Conservation (phyloP, 2,888 invertebrate species). For the Bursaphelenchus okinawaensis region DNA sequence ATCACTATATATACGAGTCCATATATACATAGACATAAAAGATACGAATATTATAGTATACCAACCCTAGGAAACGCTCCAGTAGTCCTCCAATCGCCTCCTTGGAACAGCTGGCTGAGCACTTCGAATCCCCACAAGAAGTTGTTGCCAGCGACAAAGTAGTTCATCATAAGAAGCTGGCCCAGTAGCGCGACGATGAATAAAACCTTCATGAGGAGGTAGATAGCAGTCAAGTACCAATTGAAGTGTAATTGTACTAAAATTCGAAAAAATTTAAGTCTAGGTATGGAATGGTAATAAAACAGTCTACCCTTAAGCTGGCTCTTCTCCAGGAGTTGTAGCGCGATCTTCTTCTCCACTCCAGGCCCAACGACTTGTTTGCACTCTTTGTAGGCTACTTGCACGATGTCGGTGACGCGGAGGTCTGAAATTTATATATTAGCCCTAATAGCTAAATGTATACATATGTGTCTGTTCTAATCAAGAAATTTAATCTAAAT, state of each 20-base stretch:
- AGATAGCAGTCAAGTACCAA: conserved; percentile 51
- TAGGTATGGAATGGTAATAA: background rate
- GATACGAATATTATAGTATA: conserved; percentile 13
- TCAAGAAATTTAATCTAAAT: conserved; percentile 6
- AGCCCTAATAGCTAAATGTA: conserved; percentile 3
- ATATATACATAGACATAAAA: too few relatives aligned
- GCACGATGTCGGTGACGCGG: conserved; percentile 27
- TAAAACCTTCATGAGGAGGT: conserved; percentile 54
- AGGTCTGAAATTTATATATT: conserved; percentile 21
- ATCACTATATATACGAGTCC: too few relatives aligned
- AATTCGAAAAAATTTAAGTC: background rate
- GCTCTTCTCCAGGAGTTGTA: background rate
- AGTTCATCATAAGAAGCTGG: conserved; percentile 57
- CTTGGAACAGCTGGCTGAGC: conserved; percentile 43
- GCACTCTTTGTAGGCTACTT: conserved; percentile 16
- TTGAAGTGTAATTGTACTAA: conserved; percentile 26
- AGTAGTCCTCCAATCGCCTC: conserved; percentile 56
- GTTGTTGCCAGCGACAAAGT: conserved; percentile 55
- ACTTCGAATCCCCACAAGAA: conserved; percentile 58
- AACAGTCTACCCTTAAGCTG: background rate
- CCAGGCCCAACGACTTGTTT: conserved; percentile 1
- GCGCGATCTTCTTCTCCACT: background rate
- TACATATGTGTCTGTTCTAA: background rate
- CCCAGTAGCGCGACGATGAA: conserved; percentile 53
- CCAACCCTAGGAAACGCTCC: conserved; percentile 38